A percentile compares a stretch with the other conserved stretches of the same genome.
Conservation (phyloP, 2,797 vertebrate genomes). For the Enteromius treurensis region DNA sequence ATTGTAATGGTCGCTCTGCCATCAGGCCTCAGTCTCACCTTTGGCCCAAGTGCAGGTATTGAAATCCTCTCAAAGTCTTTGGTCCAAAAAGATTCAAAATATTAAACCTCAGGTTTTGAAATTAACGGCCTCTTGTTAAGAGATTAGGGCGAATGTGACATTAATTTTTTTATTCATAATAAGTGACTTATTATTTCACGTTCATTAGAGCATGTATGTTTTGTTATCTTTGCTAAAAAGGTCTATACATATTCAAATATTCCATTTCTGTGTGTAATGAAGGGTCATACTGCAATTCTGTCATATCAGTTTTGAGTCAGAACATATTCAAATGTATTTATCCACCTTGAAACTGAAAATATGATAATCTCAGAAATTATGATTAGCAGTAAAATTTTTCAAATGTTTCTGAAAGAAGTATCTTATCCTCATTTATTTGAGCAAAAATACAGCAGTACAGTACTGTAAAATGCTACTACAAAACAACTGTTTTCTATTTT, state of each 20-base stretch:
- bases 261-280: not conserved
- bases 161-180: no score
- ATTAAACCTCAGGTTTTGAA: not conserved
- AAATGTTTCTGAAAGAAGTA: no score
- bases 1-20: slow-evolving; percentile 68
- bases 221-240: no score
- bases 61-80: not conserved
- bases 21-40: slow-evolving; percentile 64
- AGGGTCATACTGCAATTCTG: not conserved
- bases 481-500: not conserved
- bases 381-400: not conserved
- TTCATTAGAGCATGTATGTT: not conserved
- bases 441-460: not conserved
- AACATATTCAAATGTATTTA: not conserved
- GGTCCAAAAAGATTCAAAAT: not conserved
- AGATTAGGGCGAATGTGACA: not conserved
- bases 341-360: not conserved
- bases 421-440: not conserved
- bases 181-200: not conserved
- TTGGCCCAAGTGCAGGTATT: slow-evolving; percentile 57
- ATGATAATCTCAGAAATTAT: not conserved
- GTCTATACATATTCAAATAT: not conserved
- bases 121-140: not conserved
- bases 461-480: not conserved
- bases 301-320: not conserved